Conservation (phyloP, 2,113 vertebrate species). For the Catharus bicknelli region DNA sequence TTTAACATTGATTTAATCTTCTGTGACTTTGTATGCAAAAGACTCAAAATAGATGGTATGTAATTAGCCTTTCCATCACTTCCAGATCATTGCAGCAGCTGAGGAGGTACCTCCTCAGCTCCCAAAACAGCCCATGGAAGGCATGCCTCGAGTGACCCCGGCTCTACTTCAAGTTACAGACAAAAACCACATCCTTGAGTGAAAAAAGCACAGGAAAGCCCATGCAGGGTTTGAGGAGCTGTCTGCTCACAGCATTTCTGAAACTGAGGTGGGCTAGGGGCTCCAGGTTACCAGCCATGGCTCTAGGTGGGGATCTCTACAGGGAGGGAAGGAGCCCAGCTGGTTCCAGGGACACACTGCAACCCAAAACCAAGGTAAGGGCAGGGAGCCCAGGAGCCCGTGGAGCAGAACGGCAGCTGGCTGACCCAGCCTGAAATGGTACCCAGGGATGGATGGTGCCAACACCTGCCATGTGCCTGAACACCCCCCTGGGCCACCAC, state of each 20-base stretch:
- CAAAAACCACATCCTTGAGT: not conserved
- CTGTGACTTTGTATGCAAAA: not conserved
- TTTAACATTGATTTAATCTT: conserved; percentile 25
- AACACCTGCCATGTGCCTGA: accelerated
- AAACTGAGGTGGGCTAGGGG: accelerated
- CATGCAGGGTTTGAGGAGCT: not conserved
- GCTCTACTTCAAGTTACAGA: not conserved
- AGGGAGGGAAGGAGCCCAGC: accelerated
- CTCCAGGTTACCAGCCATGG: accelerated
- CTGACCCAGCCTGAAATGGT: accelerated
- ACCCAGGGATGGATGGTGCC: not conserved
- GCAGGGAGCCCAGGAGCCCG: accelerated
- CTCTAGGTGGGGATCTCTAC: not conserved
- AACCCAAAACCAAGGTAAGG: not conserved
- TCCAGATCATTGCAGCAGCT: not conserved
- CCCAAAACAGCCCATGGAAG: accelerated
- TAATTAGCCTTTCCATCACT: not conserved
- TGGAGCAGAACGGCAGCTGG: accelerated
- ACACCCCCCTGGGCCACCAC: accelerated
- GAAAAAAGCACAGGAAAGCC: not conserved
- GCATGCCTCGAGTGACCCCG: accelerated
- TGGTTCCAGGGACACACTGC: accelerated
- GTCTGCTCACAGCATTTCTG: accelerated
- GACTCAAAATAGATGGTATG: not conserved
- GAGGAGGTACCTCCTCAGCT: not conserved